Evolutionary conservation across 2,888 invertebrate species (phyloP).

Genomic region (Chymomyza procnemis): DNA sequence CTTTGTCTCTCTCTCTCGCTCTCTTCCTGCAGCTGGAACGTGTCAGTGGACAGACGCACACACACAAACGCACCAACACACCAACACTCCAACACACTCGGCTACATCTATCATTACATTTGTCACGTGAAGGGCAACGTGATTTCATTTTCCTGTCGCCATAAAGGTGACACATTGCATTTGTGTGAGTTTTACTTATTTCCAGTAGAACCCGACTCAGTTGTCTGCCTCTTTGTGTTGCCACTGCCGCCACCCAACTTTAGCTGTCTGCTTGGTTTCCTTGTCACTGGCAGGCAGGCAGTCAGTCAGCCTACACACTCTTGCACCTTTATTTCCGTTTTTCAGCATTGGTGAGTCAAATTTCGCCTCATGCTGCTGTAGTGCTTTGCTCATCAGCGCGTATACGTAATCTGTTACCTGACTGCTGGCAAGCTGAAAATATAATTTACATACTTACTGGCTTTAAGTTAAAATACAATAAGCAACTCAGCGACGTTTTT

Average conservation of each 20-base stretch:
- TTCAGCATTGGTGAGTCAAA: neutral
- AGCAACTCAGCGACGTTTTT: neutral
- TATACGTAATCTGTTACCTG: conserved; percentile 51
- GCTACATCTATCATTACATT: conserved; percentile 69
- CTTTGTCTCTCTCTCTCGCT: conserved; percentile 13
- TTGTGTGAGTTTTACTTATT: conserved; percentile 36
- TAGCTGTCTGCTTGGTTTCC: neutral
- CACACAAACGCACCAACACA: conserved; percentile 12
- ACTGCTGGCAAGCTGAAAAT: neutral
- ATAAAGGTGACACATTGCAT: conserved; percentile 73
- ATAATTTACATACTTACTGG: neutral
- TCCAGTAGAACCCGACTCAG: conserved; percentile 7
- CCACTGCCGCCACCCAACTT: neutral
- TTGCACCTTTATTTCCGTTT: conserved; percentile 1
- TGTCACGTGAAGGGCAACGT: conserved; percentile 73
- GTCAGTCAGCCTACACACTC: conserved; percentile 19
- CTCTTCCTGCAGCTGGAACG: conserved; percentile 24
- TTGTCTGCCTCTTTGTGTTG: conserved; percentile 3
- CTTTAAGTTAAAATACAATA: neutral
- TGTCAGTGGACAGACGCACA: conserved; percentile 3
- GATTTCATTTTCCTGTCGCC: conserved; percentile 72
- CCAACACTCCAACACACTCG: conserved; percentile 7
- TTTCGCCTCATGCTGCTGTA: neutral
- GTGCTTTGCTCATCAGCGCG: conserved; percentile 31
- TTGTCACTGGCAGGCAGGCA: conserved; percentile 10